Base-by-base conservation (phyloP, 2,888 invertebrate species). In the Callosobruchus maculatus region DNA sequence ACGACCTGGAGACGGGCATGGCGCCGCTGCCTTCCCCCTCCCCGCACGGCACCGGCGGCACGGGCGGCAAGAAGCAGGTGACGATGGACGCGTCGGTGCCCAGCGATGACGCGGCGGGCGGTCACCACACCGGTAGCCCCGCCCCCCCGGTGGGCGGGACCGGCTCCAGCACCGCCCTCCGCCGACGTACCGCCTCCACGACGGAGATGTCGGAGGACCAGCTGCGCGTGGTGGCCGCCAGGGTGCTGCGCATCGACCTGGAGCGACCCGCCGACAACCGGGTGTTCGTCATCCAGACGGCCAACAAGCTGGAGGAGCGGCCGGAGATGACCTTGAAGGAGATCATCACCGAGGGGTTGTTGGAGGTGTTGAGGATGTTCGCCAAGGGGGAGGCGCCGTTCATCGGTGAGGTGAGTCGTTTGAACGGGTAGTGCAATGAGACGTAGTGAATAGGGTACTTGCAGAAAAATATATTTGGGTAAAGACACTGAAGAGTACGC, bases 151-250 rank as follows among this genome's bases (percentile, higher is more conserved):
- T 13, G 49, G 13, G 4, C 9, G 9, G 9, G 49, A 7, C 13
- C 18, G 13, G 18, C 13, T 49, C 49, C 1, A 49, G 49, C 49
- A 7, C 49, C 49, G 49, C 13, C 7, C 49, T 49, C 9, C 49
- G 49, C 68, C 7, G 68, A 20, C 68, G 22, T 7, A 68, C 21
- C 20, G 84, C 85, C 4, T 84, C 85, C 5, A 88, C 89, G 77
- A 89, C 89, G 20, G 93, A 93, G 83, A 86, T 92, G 73, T 90
- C 91, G 5, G 90, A 90, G 76, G 92, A 93, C 72, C 92, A 93
- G 83, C 88, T 93, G 22, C 88, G 91, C 76, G 86, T 89, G 73
- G 89, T 92, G 77, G 89, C 94, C 71, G 92, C 92, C 0, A 90
- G 49, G 13, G 49, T 49, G 49, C 49, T 49, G 49, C 49, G 49